Evolutionary conservation across 2,888 invertebrate species (phyloP).

Genomic region (Dasypogon diadema): DNA sequence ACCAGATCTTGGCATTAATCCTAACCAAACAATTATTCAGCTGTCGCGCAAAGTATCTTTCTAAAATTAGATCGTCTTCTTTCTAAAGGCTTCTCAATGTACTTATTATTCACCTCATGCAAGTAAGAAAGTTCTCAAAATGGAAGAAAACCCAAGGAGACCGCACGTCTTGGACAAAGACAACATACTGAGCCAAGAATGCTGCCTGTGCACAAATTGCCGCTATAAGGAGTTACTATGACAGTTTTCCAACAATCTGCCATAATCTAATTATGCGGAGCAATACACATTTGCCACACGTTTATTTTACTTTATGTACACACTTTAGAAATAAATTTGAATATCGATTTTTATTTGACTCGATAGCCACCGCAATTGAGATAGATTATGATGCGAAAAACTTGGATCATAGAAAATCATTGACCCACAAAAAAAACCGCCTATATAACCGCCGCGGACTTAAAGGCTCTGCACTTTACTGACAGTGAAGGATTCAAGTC

Average conservation of each 20-base stretch:
- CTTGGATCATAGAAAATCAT: neutral
- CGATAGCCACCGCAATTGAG: neutral
- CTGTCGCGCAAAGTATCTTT: conserved; percentile 22
- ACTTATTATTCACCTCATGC: neutral
- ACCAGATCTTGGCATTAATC: conserved; percentile 23
- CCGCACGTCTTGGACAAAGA: conserved; percentile 3
- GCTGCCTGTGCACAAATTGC: neutral
- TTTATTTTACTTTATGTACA: neutral
- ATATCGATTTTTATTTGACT: conserved; percentile 19
- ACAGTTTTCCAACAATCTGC: conserved; percentile 11
- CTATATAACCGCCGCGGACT: neutral
- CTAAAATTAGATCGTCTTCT: conserved; percentile 11
- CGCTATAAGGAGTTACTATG: neutral
- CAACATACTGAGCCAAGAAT: conserved; percentile 4
- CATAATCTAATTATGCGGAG: conserved; percentile 35
- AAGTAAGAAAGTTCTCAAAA: neutral
- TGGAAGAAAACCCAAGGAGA: neutral
- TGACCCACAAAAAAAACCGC: conserved; percentile 3
- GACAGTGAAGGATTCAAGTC: neutral
- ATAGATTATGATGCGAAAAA: neutral
- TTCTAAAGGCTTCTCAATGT: conserved; percentile 22
- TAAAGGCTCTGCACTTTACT: neutral
- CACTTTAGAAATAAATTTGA: conserved; percentile 5
- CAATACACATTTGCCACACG: neutral
- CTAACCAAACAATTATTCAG: conserved; percentile 13